phyloP scores from a whole-genome alignment of 37 sponge, comb jelly and placozoan species.

The Chondrosia reniformis region DNA sequence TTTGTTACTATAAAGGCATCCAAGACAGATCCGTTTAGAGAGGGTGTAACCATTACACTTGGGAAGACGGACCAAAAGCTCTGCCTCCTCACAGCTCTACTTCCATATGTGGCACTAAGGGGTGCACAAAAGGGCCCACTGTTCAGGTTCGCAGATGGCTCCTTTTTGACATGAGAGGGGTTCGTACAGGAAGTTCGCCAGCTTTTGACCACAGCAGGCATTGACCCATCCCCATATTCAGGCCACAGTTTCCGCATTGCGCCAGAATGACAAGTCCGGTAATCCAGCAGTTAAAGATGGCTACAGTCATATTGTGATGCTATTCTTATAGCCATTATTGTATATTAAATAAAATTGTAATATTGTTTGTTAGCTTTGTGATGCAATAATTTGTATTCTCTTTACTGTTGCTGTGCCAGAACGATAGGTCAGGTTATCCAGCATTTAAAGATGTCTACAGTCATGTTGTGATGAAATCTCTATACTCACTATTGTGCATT shows the following conservation, averaged over 20 bases:
- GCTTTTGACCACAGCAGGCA: background rate
- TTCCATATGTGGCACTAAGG: conserved; percentile 21
- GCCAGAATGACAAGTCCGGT: too few relatives aligned
- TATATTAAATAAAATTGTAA: too few relatives aligned
- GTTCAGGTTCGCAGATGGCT: conserved; percentile 20
- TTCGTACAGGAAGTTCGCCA: conserved; percentile 19
- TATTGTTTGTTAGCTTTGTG: too few relatives aligned
- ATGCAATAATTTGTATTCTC: too few relatives aligned
- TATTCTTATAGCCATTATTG: too few relatives aligned
- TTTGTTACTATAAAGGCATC: conserved; percentile 18
- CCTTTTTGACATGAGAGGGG: conserved; percentile 9
- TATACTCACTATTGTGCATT: too few relatives aligned
- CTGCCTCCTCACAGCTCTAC: conserved; percentile 26
- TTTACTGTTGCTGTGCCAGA: too few relatives aligned
- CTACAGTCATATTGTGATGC: too few relatives aligned
- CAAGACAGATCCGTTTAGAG: conserved; percentile 43
- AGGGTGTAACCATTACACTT: conserved; percentile 12
- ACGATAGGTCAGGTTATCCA: too few relatives aligned
- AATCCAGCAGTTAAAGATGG: too few relatives aligned
- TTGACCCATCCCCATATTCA: conserved; percentile 14
- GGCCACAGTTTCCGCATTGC: conserved; percentile 46
- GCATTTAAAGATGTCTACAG: too few relatives aligned
- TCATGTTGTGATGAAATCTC: too few relatives aligned
- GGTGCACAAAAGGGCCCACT: conserved; percentile 23
- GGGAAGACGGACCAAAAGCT: conserved; percentile 25